Percentiles rank a stretch among this genome's conserved stretches.
Evolutionary conservation across 2,797 vertebrate genomes (phyloP).

Genomic region (Melopsittacus undulatus): DNA sequence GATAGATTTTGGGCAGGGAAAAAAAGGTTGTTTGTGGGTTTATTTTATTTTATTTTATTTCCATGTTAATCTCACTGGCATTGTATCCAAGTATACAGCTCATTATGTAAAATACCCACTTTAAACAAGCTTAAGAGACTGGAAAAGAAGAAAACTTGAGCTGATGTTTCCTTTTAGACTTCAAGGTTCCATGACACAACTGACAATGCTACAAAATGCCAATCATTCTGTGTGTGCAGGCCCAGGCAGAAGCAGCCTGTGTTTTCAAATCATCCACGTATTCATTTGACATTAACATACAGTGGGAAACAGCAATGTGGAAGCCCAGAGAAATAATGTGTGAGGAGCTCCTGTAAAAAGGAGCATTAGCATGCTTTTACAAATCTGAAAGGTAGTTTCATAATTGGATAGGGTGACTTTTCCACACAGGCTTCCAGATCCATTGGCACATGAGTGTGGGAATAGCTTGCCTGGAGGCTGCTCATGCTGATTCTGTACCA

Average conservation of each 20-base stretch:
- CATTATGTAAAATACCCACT: not conserved
- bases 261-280: not conserved
- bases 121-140: not conserved
- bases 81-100: not conserved
- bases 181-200: accelerated
- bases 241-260: not conserved
- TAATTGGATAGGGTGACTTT: not conserved
- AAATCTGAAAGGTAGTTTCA: not conserved
- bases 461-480: not conserved
- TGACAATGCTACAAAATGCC: not conserved
- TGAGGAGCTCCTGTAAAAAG: not conserved
- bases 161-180: not conserved
- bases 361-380: not conserved
- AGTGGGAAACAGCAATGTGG: not conserved
- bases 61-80: not conserved
- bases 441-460: not conserved
- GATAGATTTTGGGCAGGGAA: not conserved
- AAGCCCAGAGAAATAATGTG: not conserved
- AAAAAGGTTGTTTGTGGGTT: too few species aligned
- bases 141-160: not conserved
- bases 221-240: not conserved
- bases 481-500: not conserved
- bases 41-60: not conserved
- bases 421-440: not conserved
- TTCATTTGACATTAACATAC: not conserved